Base-by-base conservation (phyloP, 2,797 vertebrate genomes). In the Premnoplex brunnescens region DNA sequence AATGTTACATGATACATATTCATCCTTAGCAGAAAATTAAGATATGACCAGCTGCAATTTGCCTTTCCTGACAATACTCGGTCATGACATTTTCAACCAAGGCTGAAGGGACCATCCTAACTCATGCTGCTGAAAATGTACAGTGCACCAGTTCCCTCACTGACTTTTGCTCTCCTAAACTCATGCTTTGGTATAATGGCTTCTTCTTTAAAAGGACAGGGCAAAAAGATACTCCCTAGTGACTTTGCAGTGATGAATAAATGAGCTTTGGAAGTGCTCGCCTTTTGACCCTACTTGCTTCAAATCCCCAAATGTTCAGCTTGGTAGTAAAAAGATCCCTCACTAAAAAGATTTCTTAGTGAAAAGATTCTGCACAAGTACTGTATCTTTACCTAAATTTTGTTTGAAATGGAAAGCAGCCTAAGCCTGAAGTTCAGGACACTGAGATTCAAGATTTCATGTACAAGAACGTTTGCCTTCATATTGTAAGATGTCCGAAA, bases 341-440 rank as follows among this genome's bases (percentile, higher is more conserved):
- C 10, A 71, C 39, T 16, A 80, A 76, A 93, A 73, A 62, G 66
- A n/a, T n/a, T 86, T 87, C 85, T 75, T 11, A 43, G 43, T 39
- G 69, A 74, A 82, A 91, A 84, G 43, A 48, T 66, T 78, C 90
- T 76, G 54, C 62, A 55, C n/a, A 78, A 85, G 27, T 55, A 46
- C 43, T 0, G 0, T 34, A 41, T 14, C 39, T 90, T 93, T 71
- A 76, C n/a, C 28, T 28, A 83, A 60, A 89, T 85, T 89, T 83
- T 84, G 16, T 95, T 44, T 91, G 66, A 93, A 95, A 92, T 83
- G 62, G 49, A 94, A 88, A 96, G 30, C 7, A 81, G 24, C 12
- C 32, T 52, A 66, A 88, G 36, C 14, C 26, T 78, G 28, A 91
- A 93, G 26, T 32, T 94, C 52, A 86, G 51, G 27, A 76, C 17